These are phyloP conservation scores for Leptopterna dolabrata DNA, from an alignment of 2,888 invertebrate species.

Conservation along the genomic window DNA sequence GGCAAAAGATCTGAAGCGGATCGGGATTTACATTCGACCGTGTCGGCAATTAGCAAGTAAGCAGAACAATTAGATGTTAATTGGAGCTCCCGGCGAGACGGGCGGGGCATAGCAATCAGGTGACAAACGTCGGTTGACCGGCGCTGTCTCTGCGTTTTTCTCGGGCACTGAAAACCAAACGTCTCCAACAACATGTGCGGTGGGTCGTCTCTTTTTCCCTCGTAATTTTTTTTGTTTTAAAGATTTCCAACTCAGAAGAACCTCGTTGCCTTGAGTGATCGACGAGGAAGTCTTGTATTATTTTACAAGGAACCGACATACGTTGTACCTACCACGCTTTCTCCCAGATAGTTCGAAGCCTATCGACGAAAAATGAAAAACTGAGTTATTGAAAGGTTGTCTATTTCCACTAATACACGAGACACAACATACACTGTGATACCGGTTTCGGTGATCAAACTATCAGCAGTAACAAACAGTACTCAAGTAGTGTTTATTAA, in stretches of 20 bases:
- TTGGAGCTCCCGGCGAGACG: slow-evolving; percentile 16
- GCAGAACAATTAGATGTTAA: slow-evolving; percentile 55
- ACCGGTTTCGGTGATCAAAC: too few species aligned
- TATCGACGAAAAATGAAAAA: too few species aligned
- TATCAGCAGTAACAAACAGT: too few species aligned
- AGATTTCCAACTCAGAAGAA: neutral
- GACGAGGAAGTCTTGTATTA: neutral
- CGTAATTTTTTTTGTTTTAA: neutral
- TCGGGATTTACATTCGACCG: slow-evolving; percentile 52
- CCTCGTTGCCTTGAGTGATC: neutral
- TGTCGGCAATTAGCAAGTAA: slow-evolving; percentile 54
- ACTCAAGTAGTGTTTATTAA: too few species aligned
- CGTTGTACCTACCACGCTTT: too few species aligned
- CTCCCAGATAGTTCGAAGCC: too few species aligned
- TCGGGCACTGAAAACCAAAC: neutral
- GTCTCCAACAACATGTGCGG: neutral
- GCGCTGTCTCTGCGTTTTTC: neutral
- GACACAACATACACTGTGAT: too few species aligned
- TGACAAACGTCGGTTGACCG: neutral
- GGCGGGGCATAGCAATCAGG: slow-evolving; percentile 16
- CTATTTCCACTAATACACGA: too few species aligned
- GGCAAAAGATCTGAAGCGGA: slow-evolving; percentile 42
- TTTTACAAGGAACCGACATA: too few species aligned
- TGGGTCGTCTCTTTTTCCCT: neutral
- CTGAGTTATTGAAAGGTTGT: too few species aligned